Evolutionary conservation across 2,113 vertebrate genomes (phyloP), one percentile per base, ranked within the genome.

Genomic region (Patagioenas fasciata): DNA sequence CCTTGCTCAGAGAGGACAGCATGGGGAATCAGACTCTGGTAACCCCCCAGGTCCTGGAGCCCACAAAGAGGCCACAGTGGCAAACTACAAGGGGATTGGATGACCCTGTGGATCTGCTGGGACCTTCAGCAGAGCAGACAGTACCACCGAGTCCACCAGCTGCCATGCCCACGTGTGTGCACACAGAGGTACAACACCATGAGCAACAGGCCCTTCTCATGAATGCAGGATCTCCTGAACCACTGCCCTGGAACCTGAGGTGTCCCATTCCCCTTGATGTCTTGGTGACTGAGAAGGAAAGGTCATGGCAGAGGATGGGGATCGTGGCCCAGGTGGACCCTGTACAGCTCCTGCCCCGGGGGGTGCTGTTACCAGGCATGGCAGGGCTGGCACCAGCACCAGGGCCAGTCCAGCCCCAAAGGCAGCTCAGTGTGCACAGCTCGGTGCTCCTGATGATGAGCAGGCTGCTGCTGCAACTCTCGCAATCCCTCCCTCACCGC

Each of bases 91-190:
- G 16, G 19, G 10, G 1, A 1, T 8, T 56, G 79, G 47, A 6
- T n/a, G 20, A 66, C 50, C n/a, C 32, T 13, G 8, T 6, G 6
- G 10, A 48, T 20, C 47, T 62, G 36, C 31, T 18, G 56, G 51
- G 60, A 48, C 29, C 36, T 88, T 53, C 60, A 70, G 85, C 38
- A 50, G 38, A 6, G 1, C 57, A 15, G 47, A 12, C 40, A 51
- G 62, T 6, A 10, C 42, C 6, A 0, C 15, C 3, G 6, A 4
- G 11, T 31, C 29, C 54, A 65, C 16, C 47, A 70, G 21, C 44
- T 78, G 60, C 54, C 50, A 1, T 2, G 13, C 15, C 17, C 15
- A 6, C 0, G 0, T 7, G 15, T 34, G 15, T 32, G 24, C 42
- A 8, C 4, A 9, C 58, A 79, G 57, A 40, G n/a, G 9, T 19